Base-by-base conservation (phyloP, 2,797 vertebrate species). In the Enteromius viviparus region DNA sequence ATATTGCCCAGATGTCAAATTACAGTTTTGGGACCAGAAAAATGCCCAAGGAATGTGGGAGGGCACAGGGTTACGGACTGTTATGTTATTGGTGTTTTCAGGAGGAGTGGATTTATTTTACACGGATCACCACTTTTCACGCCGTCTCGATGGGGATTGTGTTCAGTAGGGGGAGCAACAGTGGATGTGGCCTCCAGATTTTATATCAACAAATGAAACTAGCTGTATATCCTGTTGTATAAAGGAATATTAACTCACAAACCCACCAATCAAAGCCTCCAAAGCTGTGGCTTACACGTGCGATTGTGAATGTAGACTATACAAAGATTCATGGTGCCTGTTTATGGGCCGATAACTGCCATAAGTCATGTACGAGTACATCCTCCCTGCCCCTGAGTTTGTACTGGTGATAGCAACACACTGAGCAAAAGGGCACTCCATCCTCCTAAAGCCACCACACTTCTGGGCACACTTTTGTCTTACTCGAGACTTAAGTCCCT, bases 1-100 rank as follows among this genome's bases (percentile, higher is more conserved):
- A 88, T 85, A 84, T 82, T 84, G 81, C 85, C 77, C 87, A 87
- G 87, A 89, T 87, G 87, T 88, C 86, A 87, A 89, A 84, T 89
- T 84, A 87, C 87, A 89, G 80, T 89, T 89, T 85, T 80, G 85
- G 84, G 84, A 84, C 81, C 77, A 82, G 79, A 82, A 64, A 88
- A 84, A 78, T 87, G 77, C 75, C 76, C 68, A 68, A 83, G 80
- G 87, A 90, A 89, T 90, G 87, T 88, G 84, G 89, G 83, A 79
- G 88, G 86, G 87, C 60, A 34, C 77, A 70, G 60, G 70, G 65
- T 84, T 42, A 47, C 84, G 77, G 87, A 87, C 89, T 88, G 80
- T 85, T 53, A 85, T 66, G 80, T 85, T 69, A 76, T 76, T 83
- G 87, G 84, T 83, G 76, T 84, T 88, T 88, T 84, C 82, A 76